Conservation (phyloP, 1,140 invertebrate species). For the Neomicropteryx cornuta region DNA sequence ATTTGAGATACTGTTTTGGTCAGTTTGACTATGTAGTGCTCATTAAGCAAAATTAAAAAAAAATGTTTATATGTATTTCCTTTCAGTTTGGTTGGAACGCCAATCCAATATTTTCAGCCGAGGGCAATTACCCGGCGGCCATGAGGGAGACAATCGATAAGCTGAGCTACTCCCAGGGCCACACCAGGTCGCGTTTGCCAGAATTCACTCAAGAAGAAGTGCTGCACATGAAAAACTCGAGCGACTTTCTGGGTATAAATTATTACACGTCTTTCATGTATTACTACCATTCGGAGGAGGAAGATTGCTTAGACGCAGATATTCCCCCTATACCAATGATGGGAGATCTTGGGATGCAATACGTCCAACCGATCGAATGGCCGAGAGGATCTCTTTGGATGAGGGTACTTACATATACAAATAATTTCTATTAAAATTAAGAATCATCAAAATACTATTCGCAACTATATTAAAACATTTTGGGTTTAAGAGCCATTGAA, state of each 20-base stretch:
- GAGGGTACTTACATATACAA: too few relatives aligned
- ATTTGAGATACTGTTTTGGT: too few relatives aligned
- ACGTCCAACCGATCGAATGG: constrained; percentile 25
- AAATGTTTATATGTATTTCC: too few relatives aligned
- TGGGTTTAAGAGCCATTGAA: too few relatives aligned
- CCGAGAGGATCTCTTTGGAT: constrained; percentile 28
- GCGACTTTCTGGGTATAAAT: constrained; percentile 45
- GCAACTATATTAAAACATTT: too few relatives aligned
- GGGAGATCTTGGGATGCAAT: constrained; percentile 28
- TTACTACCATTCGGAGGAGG: constrained; percentile 19
- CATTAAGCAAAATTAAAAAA: too few relatives aligned
- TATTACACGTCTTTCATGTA: constrained; percentile 33
- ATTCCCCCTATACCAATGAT: too few relatives aligned
- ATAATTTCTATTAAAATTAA: too few relatives aligned
- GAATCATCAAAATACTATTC: too few relatives aligned
- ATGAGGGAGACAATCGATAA: constrained; percentile 40
- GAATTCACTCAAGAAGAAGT: constrained; percentile 42
- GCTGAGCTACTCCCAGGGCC: constrained; percentile 38
- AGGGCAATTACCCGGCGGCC: constrained; percentile 45
- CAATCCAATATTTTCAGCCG: constrained; percentile 41
- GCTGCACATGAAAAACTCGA: constrained; percentile 36
- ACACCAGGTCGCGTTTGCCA: constrained; percentile 37
- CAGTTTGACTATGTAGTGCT: too few relatives aligned
- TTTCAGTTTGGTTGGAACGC: constrained; percentile 41
- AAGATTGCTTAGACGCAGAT: constrained; percentile 21